A percentile compares a stretch with the other conserved stretches of the same genome.
Evolutionary conservation across 1,140 invertebrate genomes (phyloP).

Genomic region (Cydia pomonella): DNA sequence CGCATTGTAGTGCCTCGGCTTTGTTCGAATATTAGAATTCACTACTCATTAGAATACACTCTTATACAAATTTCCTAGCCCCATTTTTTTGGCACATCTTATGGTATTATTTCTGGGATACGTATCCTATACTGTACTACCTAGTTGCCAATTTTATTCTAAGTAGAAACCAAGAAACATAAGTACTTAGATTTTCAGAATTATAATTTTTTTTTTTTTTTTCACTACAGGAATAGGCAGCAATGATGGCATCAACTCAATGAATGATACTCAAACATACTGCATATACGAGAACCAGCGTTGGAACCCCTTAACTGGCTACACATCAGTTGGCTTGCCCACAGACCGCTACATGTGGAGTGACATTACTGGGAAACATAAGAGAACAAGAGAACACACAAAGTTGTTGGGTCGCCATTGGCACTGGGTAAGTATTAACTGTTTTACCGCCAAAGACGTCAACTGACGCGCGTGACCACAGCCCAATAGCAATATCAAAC

Average conservation of each 20-base stretch:
- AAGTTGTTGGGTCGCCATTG: constrained; percentile 92
- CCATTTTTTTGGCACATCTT: too few species aligned
- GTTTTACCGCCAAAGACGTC: too few species aligned
- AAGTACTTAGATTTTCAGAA: neutral
- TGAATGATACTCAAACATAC: constrained; percentile 91
- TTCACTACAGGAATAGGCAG: constrained; percentile 82
- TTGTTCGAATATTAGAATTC: too few species aligned
- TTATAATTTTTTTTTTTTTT: neutral
- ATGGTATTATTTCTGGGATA: too few species aligned
- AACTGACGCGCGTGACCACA: too few species aligned
- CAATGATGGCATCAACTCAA: constrained; percentile 86
- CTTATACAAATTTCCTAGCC: too few species aligned
- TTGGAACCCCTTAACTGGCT: constrained; percentile 95
- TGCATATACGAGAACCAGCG: constrained; percentile 96
- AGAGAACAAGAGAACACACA: constrained; percentile 91
- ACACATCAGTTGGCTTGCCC: constrained; percentile 90
- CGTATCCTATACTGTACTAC: too few species aligned
- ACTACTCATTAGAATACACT: too few species aligned
- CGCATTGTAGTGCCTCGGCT: neutral
- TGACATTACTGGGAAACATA: constrained; percentile 90
- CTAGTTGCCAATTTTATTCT: too few species aligned
- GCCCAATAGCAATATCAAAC: too few species aligned
- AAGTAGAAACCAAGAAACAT: too few species aligned
- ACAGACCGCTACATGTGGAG: constrained; percentile 96
- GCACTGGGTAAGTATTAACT: constrained; percentile 87